Base-by-base conservation (phyloP, 2,113 vertebrate genomes). In the Rhodinocichla rosea region DNA sequence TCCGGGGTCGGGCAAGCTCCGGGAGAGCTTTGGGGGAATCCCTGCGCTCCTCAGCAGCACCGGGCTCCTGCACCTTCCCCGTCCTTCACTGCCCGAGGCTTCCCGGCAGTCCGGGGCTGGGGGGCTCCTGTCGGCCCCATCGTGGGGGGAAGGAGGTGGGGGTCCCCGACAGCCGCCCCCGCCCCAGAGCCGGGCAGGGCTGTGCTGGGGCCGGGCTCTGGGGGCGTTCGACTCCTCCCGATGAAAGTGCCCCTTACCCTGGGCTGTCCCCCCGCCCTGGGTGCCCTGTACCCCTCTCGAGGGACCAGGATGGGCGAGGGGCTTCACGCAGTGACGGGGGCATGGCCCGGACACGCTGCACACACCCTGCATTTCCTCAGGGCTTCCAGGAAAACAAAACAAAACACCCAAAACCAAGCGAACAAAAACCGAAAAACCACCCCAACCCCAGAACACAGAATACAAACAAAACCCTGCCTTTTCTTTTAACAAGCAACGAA, bases 31-130 rank as follows among this genome's bases (percentile, higher is more conserved):
- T 24, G 11, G 24, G 45, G 18, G 8, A 22, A 39, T 19, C 21
- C 7, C 16, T 35, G 50, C 16, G 22, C 63, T 59, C 32, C 28
- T n/a, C 27, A 27, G 44, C 23, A 28, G 39, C 12, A 57, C 19
- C 12, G 17, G 28, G 19, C 9, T 71, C 16, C 32, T 44, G 47
- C 9, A 7, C 47, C 32, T 49, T 84, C n/a, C 27, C 35, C 4
- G 6, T n/a, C 32, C 32, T 53, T 23, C 74, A 3, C 45, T 22
- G 42, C 18, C 45, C 13, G 28, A 67, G 16, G 28, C 7, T 87
- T 59, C 17, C 22, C 19, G 3, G 6, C 27, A 19, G 12, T 8
- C 33, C 14, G 5, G 16, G 16, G 7, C 0, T 24, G 21, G 5
- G 4, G 45, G 10, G 8, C 6, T 70, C 37, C 32, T 6, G 47